Conservation (phyloP, 2,113 vertebrate species). For the Oxyruncus cristatus region DNA sequence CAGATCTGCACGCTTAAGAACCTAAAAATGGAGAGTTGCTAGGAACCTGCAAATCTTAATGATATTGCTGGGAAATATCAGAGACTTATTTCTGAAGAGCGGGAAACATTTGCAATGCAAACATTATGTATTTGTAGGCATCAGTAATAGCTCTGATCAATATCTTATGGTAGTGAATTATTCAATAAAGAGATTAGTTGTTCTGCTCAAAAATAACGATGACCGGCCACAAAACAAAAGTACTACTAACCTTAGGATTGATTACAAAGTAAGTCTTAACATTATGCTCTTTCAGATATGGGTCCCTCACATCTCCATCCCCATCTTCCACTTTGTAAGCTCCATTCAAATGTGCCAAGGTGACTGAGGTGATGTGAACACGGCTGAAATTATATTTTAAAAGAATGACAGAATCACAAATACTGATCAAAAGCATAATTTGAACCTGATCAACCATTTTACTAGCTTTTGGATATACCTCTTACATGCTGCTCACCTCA, state of each 20-base stretch:
- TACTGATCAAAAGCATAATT: neutral
- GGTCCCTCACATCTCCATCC: constrained; percentile 90
- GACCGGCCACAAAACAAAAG: constrained; percentile 2
- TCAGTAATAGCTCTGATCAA: neutral
- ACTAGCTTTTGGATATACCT: neutral
- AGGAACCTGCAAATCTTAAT: neutral
- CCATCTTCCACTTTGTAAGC: constrained; percentile 96
- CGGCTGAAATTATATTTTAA: constrained; percentile 78
- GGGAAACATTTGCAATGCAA: neutral
- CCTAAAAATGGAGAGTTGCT: neutral
- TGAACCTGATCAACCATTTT: neutral
- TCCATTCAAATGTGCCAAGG: constrained; percentile 91
- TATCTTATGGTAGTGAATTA: neutral
- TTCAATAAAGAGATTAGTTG: neutral
- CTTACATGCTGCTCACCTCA: neutral
- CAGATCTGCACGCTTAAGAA: neutral
- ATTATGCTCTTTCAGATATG: constrained; percentile 92
- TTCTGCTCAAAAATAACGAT: neutral
- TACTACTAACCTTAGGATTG: constrained; percentile 89
- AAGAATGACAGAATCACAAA: constrained; percentile 21
- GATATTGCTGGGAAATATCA: constrained; percentile 6
- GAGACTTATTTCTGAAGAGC: constrained; percentile 35
- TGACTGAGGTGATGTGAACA: constrained; percentile 95
- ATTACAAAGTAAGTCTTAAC: constrained; percentile 94
- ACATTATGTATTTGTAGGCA: neutral